phyloP scores from a whole-genome alignment of 2,888 invertebrate genomes.

The Xylota segnis region DNA sequence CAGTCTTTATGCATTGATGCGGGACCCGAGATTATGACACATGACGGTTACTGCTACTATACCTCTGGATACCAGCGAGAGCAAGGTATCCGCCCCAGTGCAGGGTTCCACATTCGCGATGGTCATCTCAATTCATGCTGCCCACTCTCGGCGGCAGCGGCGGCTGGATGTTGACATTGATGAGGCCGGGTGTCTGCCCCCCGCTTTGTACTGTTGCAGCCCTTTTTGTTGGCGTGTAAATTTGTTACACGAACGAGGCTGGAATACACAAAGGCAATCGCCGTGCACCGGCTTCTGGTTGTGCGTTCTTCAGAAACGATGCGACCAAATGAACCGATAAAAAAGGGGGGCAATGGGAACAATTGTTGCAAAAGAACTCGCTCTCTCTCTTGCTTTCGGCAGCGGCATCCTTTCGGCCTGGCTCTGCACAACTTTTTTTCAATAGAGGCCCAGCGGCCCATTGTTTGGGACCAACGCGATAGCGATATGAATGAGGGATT shows the following conservation, averaged over 20 bases:
- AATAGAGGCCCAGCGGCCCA: constrained; percentile 55
- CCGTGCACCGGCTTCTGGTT: constrained; percentile 38
- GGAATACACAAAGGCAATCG: constrained; percentile 57
- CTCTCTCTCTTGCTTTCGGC: constrained; percentile 3
- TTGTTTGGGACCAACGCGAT: constrained; percentile 61
- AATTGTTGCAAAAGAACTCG: constrained; percentile 11
- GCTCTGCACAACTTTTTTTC: constrained; percentile 49
- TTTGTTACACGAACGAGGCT: constrained; percentile 56
- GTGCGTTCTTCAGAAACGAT: constrained; percentile 19
- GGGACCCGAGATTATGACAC: constrained; percentile 29
- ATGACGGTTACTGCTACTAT: constrained; percentile 28
- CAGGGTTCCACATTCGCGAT: constrained; percentile 7
- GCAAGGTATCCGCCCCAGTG: neutral
- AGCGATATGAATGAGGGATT: constrained; percentile 75
- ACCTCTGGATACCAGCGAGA: constrained; percentile 24
- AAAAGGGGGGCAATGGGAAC: constrained; percentile 22
- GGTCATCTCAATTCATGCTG: constrained; percentile 47
- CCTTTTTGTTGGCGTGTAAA: constrained; percentile 67
- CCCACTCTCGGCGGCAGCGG: constrained; percentile 3
- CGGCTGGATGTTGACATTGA: constrained; percentile 48
- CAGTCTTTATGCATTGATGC: neutral
- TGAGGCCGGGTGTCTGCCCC: constrained; percentile 48
- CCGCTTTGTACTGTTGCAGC: constrained; percentile 23
- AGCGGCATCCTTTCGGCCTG: constrained; percentile 68
- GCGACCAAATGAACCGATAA: neutral